Evolutionary conservation across 2,797 vertebrate species (phyloP).

Genomic region (Chelonia mydas): DNA sequence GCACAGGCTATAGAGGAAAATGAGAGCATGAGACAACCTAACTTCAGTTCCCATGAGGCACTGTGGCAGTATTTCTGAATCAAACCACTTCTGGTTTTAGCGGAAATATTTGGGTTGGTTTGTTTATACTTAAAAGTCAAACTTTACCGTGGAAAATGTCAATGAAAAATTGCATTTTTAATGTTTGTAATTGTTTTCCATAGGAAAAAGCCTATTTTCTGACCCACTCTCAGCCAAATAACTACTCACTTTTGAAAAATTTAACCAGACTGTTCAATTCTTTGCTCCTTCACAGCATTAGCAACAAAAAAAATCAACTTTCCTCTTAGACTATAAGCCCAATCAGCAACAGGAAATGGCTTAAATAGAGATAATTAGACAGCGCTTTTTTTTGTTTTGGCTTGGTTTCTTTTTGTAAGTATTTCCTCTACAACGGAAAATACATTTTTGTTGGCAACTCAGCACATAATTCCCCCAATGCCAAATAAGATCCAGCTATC

Average conservation of each 20-base stretch:
- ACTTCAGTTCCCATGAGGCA: not conserved
- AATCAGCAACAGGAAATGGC: not conserved
- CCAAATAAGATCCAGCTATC: slow-evolving; percentile 54
- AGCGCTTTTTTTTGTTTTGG: too few relatives aligned
- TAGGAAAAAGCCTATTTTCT: not conserved
- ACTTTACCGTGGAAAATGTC: not conserved
- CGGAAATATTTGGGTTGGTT: not conserved
- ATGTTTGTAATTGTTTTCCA: not conserved
- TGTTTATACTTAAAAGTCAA: not conserved
- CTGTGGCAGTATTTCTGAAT: not conserved
- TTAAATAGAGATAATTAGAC: not conserved
- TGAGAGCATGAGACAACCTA: not conserved
- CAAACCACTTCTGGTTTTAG: not conserved
- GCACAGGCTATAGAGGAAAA: not conserved
- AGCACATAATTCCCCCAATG: slow-evolving; percentile 52
- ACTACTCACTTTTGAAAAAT: not conserved
- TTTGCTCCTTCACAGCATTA: not conserved
- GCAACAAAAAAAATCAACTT: not conserved
- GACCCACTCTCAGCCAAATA: not conserved
- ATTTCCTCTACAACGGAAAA: slow-evolving; percentile 26
- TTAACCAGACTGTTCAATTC: not conserved
- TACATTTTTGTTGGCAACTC: slow-evolving; percentile 30
- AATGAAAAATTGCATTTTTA: not conserved
- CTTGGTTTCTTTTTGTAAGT: slow-evolving; percentile 15
- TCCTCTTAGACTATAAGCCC: not conserved